Evolutionary conservation across 2,888 invertebrate species (phyloP), one percentile per base, ranked within the genome.

Genomic region (Lepidochitona cinerea): DNA sequence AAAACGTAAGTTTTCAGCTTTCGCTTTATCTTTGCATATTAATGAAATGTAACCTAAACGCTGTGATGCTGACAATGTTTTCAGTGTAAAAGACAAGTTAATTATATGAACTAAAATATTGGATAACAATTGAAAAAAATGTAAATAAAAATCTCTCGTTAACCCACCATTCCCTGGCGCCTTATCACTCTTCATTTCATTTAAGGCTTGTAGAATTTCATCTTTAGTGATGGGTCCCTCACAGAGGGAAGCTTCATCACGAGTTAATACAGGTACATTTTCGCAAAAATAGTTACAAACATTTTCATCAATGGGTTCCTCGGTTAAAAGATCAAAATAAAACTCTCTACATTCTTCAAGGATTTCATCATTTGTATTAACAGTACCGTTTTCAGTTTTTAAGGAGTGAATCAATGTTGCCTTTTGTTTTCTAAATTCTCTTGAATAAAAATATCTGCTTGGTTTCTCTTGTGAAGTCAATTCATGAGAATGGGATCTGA

Each of bases 101-200:
- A 52, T n/a, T 1, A 53, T n/a, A 26, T 29, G n/a, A 9, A 70
- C 52, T 18, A 70, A 52, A 23, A 23, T 12, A 6, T 23, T 18
- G 35, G 1, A 52, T 18, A 70, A 33, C 52, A 70, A 32, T 32
- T 70, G 53, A 52, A 70, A 53, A 70, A 70, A 70, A 49, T 18
- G 18, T 1, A 26, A n/a, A 68, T 68, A 68, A 68, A 68, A 68
- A 29, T 68, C 68, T 33, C 33, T 68, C 9, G 37, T 7, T 18
- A 68, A 23, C 9, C 53, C 70, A 32, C 53, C 70, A 9, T 29
- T 33, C 5, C 70, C 70, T n/a, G 70, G 70, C 26, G 53, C 32
- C 7, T 26, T 53, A 36, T 70, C 32, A 52, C 53, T 53, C 6
- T 70, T 37, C 70, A 70, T 70, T 35, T 7, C 53, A 9, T n/a